phyloP scores from a whole-genome alignment of 2,888 invertebrate species.

The Stegophylla sp. region DNA sequence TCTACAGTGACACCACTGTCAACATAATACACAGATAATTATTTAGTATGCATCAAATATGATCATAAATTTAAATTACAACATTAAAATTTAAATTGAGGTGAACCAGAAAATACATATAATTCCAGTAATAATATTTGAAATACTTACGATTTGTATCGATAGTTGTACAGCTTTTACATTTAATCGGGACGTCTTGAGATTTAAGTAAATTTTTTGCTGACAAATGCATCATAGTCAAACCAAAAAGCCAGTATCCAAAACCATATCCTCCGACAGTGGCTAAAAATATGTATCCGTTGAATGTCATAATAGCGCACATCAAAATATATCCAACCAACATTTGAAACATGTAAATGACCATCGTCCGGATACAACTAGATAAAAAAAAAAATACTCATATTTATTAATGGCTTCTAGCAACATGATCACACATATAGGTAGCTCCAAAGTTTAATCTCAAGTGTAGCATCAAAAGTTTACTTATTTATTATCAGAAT shows the following conservation, averaged over 20 bases:
- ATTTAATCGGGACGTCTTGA: slow-evolving; percentile 34
- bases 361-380: slow-evolving; percentile 38
- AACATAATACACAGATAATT: no score
- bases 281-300: slow-evolving; percentile 73
- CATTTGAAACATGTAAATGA: slow-evolving; percentile 60
- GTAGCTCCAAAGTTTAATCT: no score
- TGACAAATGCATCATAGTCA: slow-evolving; percentile 59
- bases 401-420: not conserved
- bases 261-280: slow-evolving; percentile 70
- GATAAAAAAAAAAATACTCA: slow-evolving; percentile 37
- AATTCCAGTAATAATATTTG: slow-evolving; percentile 3
- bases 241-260: slow-evolving; percentile 60
- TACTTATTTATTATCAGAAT: no score
- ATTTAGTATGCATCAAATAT: no score
- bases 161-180: slow-evolving; percentile 47
- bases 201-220: slow-evolving; percentile 56
- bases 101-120: no score
- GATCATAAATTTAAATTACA: no score
- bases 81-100: no score
- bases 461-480: no score
- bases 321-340: slow-evolving; percentile 73
- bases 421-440: no score
- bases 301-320: slow-evolving; percentile 78
- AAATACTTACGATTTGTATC: slow-evolving; percentile 24
- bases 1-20: no score